Evolutionary conservation across 2,113 vertebrate species (phyloP).

Genomic region (Cichladusa arquata): DNA sequence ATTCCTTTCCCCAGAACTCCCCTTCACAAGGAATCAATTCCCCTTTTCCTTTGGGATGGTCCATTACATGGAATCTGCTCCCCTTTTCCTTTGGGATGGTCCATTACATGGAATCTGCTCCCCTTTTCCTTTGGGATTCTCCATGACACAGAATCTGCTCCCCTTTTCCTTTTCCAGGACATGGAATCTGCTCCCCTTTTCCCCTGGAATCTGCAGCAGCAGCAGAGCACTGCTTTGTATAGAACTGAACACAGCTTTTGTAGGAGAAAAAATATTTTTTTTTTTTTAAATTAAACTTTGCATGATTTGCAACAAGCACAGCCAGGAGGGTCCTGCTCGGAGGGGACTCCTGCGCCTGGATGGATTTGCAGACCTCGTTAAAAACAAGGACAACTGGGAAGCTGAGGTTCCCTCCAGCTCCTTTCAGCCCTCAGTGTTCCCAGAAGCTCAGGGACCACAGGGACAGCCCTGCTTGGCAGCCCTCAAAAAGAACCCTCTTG

Average conservation of each 20-base stretch:
- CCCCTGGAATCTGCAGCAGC: not conserved
- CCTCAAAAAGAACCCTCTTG: conserved; percentile 44
- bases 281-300: not conserved
- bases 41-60: no score
- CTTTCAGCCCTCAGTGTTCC: not conserved
- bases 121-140: accelerated
- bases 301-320: not conserved
- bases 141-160: not conserved
- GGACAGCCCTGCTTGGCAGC: conserved; percentile 43
- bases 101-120: not conserved
- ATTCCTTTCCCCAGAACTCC: no score
- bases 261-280: not conserved
- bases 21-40: no score
- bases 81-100: not conserved
- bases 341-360: not conserved
- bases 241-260: not conserved
- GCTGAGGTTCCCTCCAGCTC: not conserved
- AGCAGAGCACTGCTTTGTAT: not conserved
- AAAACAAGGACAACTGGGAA: not conserved
- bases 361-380: not conserved
- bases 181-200: no score
- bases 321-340: not conserved
- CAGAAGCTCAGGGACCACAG: not conserved
- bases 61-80: no score
- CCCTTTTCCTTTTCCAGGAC: not conserved